These are phyloP conservation scores for Rhabdomys pumilio DNA, from an alignment of 2,797 vertebrate species.

Conservation along the genomic window DNA sequence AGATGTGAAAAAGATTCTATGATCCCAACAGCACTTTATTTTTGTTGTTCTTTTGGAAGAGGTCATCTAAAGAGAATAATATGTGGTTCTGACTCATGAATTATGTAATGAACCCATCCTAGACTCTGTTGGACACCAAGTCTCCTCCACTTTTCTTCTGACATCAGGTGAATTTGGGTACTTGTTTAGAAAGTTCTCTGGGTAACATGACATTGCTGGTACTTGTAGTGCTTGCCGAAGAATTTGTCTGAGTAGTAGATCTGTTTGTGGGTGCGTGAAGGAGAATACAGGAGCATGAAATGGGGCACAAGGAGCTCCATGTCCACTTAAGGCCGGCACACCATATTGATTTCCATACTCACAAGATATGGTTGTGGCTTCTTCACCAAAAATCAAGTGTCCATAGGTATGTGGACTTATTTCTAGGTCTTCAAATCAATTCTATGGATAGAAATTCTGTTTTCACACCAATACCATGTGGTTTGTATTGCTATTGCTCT, in stretches of 20 bases:
- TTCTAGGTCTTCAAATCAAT: not conserved
- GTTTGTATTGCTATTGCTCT: not conserved
- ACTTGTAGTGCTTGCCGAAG: too few relatives aligned
- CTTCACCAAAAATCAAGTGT: not conserved
- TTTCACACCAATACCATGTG: not conserved
- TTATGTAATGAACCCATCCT: slow-evolving; percentile 96
- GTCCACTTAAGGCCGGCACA: too few relatives aligned
- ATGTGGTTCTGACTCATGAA: slow-evolving; percentile 95
- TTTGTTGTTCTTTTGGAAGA: slow-evolving; percentile 91
- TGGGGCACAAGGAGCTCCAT: too few relatives aligned
- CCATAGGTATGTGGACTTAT: not conserved
- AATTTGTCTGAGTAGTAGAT: too few relatives aligned
- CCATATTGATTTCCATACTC: too few relatives aligned
- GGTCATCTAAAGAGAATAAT: slow-evolving; percentile 95
- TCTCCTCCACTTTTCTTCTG: slow-evolving; percentile 95
- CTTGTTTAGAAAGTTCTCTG: slow-evolving; percentile 93
- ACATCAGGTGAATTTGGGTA: slow-evolving; percentile 95
- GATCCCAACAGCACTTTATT: slow-evolving; percentile 84
- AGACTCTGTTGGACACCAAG: slow-evolving; percentile 95
- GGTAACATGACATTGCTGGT: slow-evolving; percentile 94
- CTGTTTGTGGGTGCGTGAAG: too few relatives aligned
- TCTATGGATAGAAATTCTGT: not conserved
- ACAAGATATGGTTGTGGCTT: not conserved
- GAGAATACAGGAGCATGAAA: too few relatives aligned
- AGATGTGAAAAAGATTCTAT: slow-evolving; percentile 87